Evolutionary conservation across 2,888 invertebrate species (phyloP).

Genomic region (Tetragnatha montana): DNA sequence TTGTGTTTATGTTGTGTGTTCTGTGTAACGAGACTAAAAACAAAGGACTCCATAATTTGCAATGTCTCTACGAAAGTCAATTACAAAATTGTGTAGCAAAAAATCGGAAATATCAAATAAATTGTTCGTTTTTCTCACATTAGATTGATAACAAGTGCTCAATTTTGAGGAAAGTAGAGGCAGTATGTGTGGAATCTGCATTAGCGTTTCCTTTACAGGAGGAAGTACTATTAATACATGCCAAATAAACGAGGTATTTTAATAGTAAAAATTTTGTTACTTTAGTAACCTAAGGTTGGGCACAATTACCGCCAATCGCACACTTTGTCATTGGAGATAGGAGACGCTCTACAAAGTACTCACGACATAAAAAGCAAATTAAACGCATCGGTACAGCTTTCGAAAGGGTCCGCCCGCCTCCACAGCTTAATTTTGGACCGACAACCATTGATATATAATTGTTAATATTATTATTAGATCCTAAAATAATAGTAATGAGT

Average conservation of each 20-base stretch:
- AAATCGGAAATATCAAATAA: too few relatives aligned
- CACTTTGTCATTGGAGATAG: background rate
- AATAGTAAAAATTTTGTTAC: background rate
- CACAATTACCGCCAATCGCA: background rate
- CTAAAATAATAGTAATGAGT: too few relatives aligned
- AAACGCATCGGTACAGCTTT: background rate
- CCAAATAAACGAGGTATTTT: background rate
- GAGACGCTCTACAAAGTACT: background rate
- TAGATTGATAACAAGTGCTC: background rate
- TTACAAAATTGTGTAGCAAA: too few relatives aligned
- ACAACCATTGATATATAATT: too few relatives aligned
- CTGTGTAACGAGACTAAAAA: too few relatives aligned
- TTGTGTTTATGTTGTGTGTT: too few relatives aligned
- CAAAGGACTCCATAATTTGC: too few relatives aligned
- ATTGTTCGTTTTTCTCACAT: background rate
- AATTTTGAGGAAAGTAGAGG: background rate
- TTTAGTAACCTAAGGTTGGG: background rate
- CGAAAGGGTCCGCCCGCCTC: too few relatives aligned
- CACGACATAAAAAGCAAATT: background rate
- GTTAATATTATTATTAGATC: too few relatives aligned
- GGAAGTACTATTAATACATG: background rate
- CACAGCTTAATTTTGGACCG: too few relatives aligned
- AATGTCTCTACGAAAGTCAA: too few relatives aligned
- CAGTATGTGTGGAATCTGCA: constrained; percentile 16
- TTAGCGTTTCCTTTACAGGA: background rate